Conservation (phyloP, 2,888 invertebrate genomes). For the Cartodere bifasciata region DNA sequence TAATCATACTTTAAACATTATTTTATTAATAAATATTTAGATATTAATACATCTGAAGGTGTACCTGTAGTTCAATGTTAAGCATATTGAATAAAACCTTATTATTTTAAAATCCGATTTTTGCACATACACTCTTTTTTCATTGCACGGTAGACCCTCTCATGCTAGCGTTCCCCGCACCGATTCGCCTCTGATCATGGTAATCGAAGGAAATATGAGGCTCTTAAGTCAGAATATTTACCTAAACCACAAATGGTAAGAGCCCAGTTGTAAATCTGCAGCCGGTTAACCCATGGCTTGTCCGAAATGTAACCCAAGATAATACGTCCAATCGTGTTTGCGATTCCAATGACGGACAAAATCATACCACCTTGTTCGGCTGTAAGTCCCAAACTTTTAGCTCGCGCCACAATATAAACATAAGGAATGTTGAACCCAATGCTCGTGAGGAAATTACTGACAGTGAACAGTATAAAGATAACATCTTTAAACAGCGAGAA, state of each 20-base stretch:
- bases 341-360: slow-evolving; percentile 70
- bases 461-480: slow-evolving; percentile 76
- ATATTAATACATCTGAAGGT: no score
- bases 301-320: slow-evolving; percentile 78
- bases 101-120: no score
- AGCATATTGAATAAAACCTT: no score
- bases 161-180: no score
- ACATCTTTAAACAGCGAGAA: slow-evolving; percentile 71
- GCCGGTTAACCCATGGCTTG: slow-evolving; percentile 81
- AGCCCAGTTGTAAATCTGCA: slow-evolving; percentile 79
- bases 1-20: no score
- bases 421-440: slow-evolving; percentile 92
- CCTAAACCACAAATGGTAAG: slow-evolving; percentile 80
- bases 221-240: slow-evolving; percentile 35
- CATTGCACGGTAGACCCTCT: no score
- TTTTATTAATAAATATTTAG: no score
- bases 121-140: no score
- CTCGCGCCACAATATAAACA: slow-evolving; percentile 69
- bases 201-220: slow-evolving; percentile 1
- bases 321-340: slow-evolving; percentile 83
- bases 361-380: slow-evolving; percentile 53
- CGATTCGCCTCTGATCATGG: no score
- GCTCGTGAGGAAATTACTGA: slow-evolving; percentile 92
- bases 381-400: slow-evolving; percentile 44
- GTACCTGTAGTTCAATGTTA: no score